A percentile compares a stretch with the other conserved stretches of the same genome.
phyloP scores from a whole-genome alignment of 2,113 vertebrate genomes.

The Trachemys scripta region DNA sequence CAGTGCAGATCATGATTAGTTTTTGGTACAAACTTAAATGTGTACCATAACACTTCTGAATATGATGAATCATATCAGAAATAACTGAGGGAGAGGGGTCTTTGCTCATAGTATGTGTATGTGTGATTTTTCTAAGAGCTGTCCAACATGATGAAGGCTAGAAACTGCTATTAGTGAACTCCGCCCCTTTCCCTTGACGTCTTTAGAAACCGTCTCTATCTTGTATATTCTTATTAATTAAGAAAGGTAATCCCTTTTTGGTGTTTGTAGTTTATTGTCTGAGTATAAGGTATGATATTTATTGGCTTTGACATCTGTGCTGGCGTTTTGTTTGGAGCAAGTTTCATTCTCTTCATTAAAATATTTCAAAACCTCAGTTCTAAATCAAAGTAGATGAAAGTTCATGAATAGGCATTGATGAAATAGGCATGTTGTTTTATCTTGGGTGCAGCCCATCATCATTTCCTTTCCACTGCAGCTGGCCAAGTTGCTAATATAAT shows the following conservation, averaged over 20 bases:
- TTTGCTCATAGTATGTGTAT: not conserved
- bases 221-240: not conserved
- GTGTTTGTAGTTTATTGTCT: slow-evolving; percentile 28
- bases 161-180: not conserved
- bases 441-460: slow-evolving; percentile 37
- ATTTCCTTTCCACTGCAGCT: slow-evolving; percentile 58
- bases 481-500: slow-evolving; percentile 57
- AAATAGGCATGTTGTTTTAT: slow-evolving; percentile 62
- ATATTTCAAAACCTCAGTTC: slow-evolving; percentile 58
- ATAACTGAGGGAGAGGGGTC: fast-evolving
- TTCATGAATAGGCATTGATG: slow-evolving; percentile 54
- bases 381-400: slow-evolving; percentile 68
- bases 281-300: slow-evolving; percentile 18
- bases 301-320: slow-evolving; percentile 39
- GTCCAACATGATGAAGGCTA: fast-evolving
- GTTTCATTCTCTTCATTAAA: not conserved
- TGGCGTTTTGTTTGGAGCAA: slow-evolving; percentile 48
- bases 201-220: not conserved
- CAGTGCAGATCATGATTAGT: not conserved
- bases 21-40: not conserved
- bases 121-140: not conserved
- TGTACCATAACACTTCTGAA: not conserved
- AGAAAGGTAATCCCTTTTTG: not conserved
- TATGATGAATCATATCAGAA: not conserved
- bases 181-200: not conserved